Base-by-base conservation (phyloP, 2,797 vertebrate genomes). In the Anguilla marmorata region DNA sequence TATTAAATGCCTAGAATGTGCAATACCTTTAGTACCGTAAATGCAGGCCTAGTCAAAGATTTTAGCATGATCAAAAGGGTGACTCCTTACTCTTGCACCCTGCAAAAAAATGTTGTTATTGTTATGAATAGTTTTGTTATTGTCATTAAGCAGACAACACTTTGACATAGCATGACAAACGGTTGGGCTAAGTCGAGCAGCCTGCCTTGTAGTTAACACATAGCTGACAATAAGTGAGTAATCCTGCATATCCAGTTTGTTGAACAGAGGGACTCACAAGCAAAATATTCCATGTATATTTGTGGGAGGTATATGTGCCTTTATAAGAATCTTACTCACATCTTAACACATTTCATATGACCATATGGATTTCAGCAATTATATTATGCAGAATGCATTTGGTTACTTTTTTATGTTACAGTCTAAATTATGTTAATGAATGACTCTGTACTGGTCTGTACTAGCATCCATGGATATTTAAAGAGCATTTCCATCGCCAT, bases 161-260 rank as follows among this genome's bases (percentile, higher is more conserved):
- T n/a, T 45, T 52, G 21, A 54, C 45, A 54, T 84, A 52, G 3
- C 48, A 12, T 80, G 76, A 45, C 76, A 54, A 12, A 84, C 16
- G 11, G 8, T 27, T n/a, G 9, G 48, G 50, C 21, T 84, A 54
- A 3, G 21, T 52, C 2, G 82, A 84, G 27, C 21, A 54, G 19
- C 8, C 52, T 84, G 82, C 82, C 54, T 48, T 52, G 48, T 27
- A 82, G 45, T 37, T 37, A 12, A 16, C 72, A 19, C 16, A 33
- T 16, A 16, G 33, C 33, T 80, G 76, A 19, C 76, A 45, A 80
- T 4, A 16, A 41, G 16, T 80, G 27, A 52, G 50, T 84, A 30
- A 85, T 60, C 30, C 84, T 37, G 56, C 45, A 54, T 54, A n/a
- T 84, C 24, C 54, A 85, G n/a, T 85, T 85, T 4, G 30, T 30